A percentile compares a stretch with the other conserved stretches of the same genome.
These are phyloP conservation scores for Mus spicilegus DNA, from an alignment of 2,113 vertebrate genomes.

Conservation along the genomic window DNA sequence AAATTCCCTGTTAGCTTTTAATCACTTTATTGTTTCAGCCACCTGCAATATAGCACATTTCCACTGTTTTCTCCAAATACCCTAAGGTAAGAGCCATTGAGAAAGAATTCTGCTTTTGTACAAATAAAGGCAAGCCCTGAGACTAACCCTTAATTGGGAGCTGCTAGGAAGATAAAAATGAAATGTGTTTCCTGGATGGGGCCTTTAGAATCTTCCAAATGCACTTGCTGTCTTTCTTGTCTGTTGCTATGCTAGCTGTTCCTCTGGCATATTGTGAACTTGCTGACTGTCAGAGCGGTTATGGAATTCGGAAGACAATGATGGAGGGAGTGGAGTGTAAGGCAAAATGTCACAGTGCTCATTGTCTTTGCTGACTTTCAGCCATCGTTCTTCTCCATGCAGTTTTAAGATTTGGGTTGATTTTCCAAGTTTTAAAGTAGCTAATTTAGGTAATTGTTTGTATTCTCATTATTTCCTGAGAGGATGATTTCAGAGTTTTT, in stretches of 20 bases:
- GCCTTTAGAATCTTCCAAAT: not conserved
- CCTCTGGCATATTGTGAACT: not conserved
- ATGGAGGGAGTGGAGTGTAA: not conserved
- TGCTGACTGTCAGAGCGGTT: not conserved
- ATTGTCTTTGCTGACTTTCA: not conserved
- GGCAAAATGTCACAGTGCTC: not conserved
- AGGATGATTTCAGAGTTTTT: not conserved
- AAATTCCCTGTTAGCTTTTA: not conserved
- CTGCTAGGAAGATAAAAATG: not conserved
- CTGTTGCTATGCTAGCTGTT: not conserved
- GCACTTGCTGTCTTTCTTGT: not conserved
- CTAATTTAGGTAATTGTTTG: not conserved
- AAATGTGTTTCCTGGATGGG: not conserved
- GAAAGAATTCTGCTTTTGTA: not conserved
- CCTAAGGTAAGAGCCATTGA: not conserved
- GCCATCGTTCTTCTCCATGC: not conserved
- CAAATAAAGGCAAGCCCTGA: not conserved
- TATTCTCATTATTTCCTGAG: not conserved
- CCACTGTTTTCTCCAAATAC: not conserved
- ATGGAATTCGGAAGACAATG: not conserved
- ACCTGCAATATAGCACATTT: not conserved
- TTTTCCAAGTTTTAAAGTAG: not conserved
- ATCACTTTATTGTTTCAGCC: not conserved
- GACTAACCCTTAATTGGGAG: not conserved
- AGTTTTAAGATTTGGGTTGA: not conserved